Evolutionary conservation across 2,888 invertebrate species (phyloP), one percentile per base, ranked within the genome.

Genomic region (Melinaea marsaeus): DNA sequence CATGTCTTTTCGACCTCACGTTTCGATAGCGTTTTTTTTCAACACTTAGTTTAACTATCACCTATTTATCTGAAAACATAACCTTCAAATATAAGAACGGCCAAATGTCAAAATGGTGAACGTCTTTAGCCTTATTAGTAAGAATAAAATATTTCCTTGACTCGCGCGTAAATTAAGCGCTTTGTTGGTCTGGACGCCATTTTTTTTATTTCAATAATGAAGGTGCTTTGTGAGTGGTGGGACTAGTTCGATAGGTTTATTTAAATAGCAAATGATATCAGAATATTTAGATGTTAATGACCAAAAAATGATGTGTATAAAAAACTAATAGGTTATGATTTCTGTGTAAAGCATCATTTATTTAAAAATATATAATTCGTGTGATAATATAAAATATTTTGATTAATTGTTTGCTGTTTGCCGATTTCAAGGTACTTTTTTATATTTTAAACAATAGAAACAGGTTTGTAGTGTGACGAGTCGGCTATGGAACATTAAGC

Each of bases 1-100:
- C 34, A 3, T 59, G 57, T 59, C 62, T 55, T 57, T 62, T 46
- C 60, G 65, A 68, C 69, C 69, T 70, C 64, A 65, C 46, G 62
- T 62, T 63, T 64, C 46, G 56, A 65, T 61, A 66, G 65, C 61
- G 55, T 61, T 13, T 34, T 67, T 70, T 68, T 51, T 62, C 63
- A 70, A 68, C 57, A 66, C 57, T 46, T 67, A 65, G 61, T 66
- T 63, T 62, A 62, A 65, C 66, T 32, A 54, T 46, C 59, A 66
- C 68, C 68, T 69, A 65, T 62, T 60, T 62, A 55, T 46, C 55
- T 47, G 9, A 55, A 55, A 45, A 34, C 65, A 59, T 59, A 61
- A 70, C 71, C 67, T 72, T 72, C 71, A 57, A 57, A 33, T 48
- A 13, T 4, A 48, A 48, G 4, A 48, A 48, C 22, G 48, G 48